A percentile compares a stretch with the other conserved stretches of the same genome.
phyloP scores from a whole-genome alignment of 2,113 vertebrate species.

The Malurus cyaneus region DNA sequence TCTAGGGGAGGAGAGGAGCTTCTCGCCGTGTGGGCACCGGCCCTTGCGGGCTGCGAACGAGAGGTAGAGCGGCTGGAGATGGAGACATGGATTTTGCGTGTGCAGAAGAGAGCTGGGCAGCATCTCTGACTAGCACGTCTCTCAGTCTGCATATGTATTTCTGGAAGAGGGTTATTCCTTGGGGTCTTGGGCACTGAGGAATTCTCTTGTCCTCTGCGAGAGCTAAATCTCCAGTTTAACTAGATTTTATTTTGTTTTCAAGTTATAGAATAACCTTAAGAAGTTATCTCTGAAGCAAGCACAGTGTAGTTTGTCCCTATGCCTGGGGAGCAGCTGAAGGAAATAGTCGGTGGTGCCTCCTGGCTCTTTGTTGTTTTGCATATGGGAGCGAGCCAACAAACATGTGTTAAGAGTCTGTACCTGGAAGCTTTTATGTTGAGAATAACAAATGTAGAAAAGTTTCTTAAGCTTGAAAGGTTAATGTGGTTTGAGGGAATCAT shows the following conservation, averaged over 20 bases:
- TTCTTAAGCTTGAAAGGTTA: not conserved
- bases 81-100: rapidly evolving
- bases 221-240: not conserved
- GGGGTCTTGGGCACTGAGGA: too few species aligned
- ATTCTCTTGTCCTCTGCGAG: not conserved
- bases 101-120: not conserved
- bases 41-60: rapidly evolving
- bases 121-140: not conserved
- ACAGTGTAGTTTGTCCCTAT: rapidly evolving
- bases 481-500: not conserved
- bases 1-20: not conserved
- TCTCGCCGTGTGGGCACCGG: rapidly evolving
- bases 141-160: not conserved
- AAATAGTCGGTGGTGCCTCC: not conserved
- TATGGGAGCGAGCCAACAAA: not conserved
- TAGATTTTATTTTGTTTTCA: not conserved
- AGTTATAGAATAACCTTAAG: not conserved
- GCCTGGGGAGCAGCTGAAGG: not conserved
- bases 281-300: not conserved
- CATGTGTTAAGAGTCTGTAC: rapidly evolving
- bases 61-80: not conserved
- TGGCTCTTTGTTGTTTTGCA: not conserved
- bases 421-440: not conserved
- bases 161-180: not conserved
- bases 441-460: not conserved